phyloP scores from a whole-genome alignment of 1,140 invertebrate species.

The Harpegnathos saltator region DNA sequence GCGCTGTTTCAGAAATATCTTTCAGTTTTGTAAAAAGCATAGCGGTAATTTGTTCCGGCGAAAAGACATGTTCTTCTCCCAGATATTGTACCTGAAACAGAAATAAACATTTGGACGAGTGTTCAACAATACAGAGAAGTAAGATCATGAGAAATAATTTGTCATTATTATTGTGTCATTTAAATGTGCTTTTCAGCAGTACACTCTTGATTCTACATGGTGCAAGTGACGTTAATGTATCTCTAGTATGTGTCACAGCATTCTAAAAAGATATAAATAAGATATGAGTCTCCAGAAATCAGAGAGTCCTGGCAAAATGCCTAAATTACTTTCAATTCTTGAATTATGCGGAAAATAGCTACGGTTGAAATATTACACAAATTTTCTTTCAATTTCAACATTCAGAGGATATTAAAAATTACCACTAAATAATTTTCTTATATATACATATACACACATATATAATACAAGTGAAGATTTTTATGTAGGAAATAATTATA shows the following conservation, averaged over 20 bases:
- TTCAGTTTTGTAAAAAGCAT: conserved; percentile 99
- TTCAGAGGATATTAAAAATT: not conserved
- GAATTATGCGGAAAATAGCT: conserved; percentile 14
- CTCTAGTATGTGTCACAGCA: not conserved
- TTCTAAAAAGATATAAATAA: conserved; percentile 75
- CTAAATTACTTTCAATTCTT: conserved; percentile 60
- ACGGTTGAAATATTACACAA: conserved; percentile 37
- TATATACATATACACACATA: conserved; percentile 1
- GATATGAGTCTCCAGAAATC: conserved; percentile 56
- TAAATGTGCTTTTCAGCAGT: not conserved
- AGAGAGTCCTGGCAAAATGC: conserved; percentile 65
- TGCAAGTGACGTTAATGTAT: conserved; percentile 26
- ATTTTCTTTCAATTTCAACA: not conserved
- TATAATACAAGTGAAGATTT: not conserved
- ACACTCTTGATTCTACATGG: not conserved
- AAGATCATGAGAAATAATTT: not conserved
- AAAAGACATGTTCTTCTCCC: conserved; percentile 94
- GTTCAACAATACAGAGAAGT: not conserved
- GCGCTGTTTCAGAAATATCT: conserved; percentile 93
- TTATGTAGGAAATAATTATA: not conserved
- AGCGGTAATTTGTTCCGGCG: conserved; percentile 97
- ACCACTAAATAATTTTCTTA: not conserved
- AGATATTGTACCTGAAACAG: conserved; percentile 93
- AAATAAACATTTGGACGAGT: conserved; percentile 6
- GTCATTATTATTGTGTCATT: not conserved